phyloP scores from a whole-genome alignment of 1,140 invertebrate genomes.

The Nebria ingens region DNA sequence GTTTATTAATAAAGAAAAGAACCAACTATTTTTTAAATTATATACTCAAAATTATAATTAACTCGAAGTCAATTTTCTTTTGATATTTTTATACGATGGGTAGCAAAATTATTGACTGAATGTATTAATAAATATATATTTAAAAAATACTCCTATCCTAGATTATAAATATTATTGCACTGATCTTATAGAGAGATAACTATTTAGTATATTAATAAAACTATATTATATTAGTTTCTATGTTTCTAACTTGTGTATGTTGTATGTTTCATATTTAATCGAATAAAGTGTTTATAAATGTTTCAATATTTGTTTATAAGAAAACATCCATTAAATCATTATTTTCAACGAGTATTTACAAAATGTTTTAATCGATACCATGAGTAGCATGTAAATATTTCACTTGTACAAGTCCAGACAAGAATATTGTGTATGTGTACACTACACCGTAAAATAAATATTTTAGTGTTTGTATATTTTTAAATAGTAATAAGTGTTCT shows the following conservation, averaged over 20 bases:
- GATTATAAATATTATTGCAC: not conserved
- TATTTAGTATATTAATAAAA: too few species aligned
- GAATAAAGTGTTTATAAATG: slow-evolving; percentile 8
- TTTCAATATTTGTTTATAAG: too few species aligned
- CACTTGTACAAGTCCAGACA: too few species aligned
- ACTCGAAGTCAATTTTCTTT: slow-evolving; percentile 3
- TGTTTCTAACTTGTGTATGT: not conserved
- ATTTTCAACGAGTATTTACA: too few species aligned
- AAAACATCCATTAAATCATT: too few species aligned
- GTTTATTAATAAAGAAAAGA: slow-evolving; percentile 23
- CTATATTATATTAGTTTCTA: too few species aligned
- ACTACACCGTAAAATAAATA: too few species aligned
- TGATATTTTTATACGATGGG: slow-evolving; percentile 6
- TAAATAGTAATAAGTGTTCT: too few species aligned
- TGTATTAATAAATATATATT: not conserved
- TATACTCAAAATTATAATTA: not conserved
- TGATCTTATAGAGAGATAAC: not conserved
- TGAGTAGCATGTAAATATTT: too few species aligned
- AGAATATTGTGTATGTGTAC: too few species aligned
- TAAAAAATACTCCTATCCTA: not conserved
- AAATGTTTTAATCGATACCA: too few species aligned
- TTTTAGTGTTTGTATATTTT: too few species aligned
- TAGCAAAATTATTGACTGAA: not conserved
- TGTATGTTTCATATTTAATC: slow-evolving; percentile 3
- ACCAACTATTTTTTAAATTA: slow-evolving; percentile 3